Conservation (phyloP, 2,113 vertebrate genomes). For the Ginglymostoma cirratum region DNA sequence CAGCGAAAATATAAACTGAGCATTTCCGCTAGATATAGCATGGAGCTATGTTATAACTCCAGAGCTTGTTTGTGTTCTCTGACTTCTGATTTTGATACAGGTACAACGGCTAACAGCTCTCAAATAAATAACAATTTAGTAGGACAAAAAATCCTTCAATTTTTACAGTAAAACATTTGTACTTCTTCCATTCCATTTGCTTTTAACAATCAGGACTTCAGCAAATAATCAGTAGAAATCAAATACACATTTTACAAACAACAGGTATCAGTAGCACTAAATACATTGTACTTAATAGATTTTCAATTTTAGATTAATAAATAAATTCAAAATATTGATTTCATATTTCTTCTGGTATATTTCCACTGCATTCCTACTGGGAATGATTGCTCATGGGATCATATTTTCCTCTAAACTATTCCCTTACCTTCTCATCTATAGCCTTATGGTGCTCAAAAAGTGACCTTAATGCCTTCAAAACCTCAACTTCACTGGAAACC, state of each 20-base stretch:
- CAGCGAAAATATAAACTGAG: not conserved
- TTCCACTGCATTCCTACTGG: not conserved
- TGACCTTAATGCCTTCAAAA: constrained; percentile 97
- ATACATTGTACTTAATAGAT: no score
- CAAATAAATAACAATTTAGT: not conserved
- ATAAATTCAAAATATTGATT: not conserved
- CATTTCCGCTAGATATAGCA: not conserved
- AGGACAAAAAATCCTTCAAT: not conserved
- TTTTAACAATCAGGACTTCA: not conserved
- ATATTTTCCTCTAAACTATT: not conserved
- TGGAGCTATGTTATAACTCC: not conserved
- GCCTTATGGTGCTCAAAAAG: constrained; percentile 98
- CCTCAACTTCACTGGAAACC: constrained; percentile 96
- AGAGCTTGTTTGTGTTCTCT: not conserved
- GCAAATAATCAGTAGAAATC: not conserved
- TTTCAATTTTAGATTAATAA: not conserved
- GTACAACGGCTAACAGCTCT: not conserved
- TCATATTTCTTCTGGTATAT: not conserved
- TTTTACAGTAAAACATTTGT: not conserved
- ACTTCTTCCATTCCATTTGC: not conserved
- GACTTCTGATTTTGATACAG: not conserved
- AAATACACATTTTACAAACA: not conserved
- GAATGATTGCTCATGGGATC: not conserved
- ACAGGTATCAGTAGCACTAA: not conserved
- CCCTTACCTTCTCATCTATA: constrained; percentile 89